Evolutionary conservation across 2,888 invertebrate species (phyloP).

Genomic region (Microctonus aethiopoides): DNA sequence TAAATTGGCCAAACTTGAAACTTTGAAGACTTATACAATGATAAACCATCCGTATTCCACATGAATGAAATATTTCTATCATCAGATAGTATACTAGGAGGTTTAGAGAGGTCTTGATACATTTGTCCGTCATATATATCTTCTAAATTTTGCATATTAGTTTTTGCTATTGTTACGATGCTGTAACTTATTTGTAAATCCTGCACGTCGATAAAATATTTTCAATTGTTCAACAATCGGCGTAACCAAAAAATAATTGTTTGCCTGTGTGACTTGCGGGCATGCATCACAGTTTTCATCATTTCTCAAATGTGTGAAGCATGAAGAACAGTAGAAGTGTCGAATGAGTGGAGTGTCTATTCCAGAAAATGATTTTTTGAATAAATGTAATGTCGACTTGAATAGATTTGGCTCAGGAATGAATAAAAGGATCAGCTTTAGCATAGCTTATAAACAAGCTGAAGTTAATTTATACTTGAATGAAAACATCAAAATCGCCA

Average conservation of each 20-base stretch:
- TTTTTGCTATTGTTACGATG: constrained; percentile 25
- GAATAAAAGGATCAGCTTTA: constrained; percentile 24
- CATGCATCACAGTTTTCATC: constrained; percentile 18
- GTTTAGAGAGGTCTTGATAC: constrained; percentile 22
- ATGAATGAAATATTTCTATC: constrained; percentile 36
- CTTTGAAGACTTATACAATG: constrained; percentile 35
- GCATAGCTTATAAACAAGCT: neutral
- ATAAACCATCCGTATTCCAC: too few relatives aligned
- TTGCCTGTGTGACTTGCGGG: neutral
- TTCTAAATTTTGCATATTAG: constrained; percentile 25
- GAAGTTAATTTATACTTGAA: neutral
- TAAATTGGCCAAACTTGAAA: constrained; percentile 33
- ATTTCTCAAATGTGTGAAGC: constrained; percentile 14
- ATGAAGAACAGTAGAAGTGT: constrained; percentile 31
- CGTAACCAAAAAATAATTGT: constrained; percentile 36
- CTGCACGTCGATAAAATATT: constrained; percentile 27
- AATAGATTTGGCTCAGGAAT: constrained; percentile 30
- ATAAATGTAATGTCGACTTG: constrained; percentile 26
- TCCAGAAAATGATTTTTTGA: constrained; percentile 19
- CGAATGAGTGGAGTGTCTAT: constrained; percentile 18
- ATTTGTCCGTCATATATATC: constrained; percentile 37
- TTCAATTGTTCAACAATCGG: constrained; percentile 30
- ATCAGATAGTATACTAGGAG: constrained; percentile 20
- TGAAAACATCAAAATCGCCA: constrained; percentile 4
- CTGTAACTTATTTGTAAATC: constrained; percentile 24